Conservation (phyloP, 2,888 invertebrate species). For the Dexiosoma caninum region DNA sequence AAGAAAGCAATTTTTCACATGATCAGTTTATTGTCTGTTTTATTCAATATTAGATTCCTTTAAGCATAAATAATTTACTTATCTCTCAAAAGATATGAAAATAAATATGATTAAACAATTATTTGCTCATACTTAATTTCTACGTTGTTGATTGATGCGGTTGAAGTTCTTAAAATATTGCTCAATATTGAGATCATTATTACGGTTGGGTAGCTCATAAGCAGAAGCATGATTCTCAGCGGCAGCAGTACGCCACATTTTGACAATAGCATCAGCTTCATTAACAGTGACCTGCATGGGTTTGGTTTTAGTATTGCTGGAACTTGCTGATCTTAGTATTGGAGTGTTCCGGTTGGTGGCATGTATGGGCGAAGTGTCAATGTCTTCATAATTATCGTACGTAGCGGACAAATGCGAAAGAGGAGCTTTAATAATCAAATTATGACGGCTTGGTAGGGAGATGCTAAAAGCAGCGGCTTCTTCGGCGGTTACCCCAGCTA, state of each 20-base stretch:
- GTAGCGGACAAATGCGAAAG: conserved; percentile 54
- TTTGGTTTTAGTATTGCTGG: conserved; percentile 27
- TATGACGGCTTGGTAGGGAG: conserved; percentile 72
- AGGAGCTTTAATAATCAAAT: conserved; percentile 71
- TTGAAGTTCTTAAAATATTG: conserved; percentile 38
- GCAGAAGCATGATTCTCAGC: conserved; percentile 70
- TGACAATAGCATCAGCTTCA: conserved; percentile 66
- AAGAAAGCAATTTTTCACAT: too few species aligned
- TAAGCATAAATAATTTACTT: conserved; percentile 54
- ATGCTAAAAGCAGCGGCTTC: conserved; percentile 76
- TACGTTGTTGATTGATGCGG: conserved; percentile 28
- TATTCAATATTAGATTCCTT: conserved; percentile 2
- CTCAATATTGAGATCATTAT: conserved; percentile 45
- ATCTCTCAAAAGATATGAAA: conserved; percentile 34
- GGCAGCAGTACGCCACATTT: conserved; percentile 71
- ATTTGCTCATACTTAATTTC: background rate
- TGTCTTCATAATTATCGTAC: conserved; percentile 69
- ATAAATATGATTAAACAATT: background rate
- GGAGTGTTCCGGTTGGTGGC: conserved; percentile 65
- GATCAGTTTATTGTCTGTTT: background rate
- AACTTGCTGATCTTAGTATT: conserved; percentile 18
- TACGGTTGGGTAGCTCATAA: conserved; percentile 4
- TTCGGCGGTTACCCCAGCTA: conserved; percentile 82
- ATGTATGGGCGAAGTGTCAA: conserved; percentile 57
- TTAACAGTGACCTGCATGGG: conserved; percentile 49